Percentiles rank a stretch among this genome's conserved stretches.
These are phyloP conservation scores for Torymus tubicola DNA, from an alignment of 2,888 invertebrate species.

Conservation along the genomic window DNA sequence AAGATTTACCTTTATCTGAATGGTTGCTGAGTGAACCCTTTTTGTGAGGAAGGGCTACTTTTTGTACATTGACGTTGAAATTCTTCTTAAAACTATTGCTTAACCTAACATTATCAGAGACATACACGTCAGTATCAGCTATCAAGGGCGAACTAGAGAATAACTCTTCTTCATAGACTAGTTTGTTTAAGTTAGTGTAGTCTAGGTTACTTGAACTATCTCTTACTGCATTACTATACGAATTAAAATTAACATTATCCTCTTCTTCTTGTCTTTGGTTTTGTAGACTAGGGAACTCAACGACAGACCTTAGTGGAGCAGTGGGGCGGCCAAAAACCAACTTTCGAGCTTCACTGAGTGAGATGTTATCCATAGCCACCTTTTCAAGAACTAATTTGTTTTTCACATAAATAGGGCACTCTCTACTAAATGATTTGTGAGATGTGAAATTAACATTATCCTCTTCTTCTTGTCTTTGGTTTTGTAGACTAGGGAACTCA, in stretches of 20 bases:
- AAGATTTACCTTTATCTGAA: too few species aligned
- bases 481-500: not conserved
- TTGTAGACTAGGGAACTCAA: not conserved
- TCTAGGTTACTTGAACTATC: too few species aligned
- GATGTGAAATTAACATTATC: not conserved
- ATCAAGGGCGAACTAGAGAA: too few species aligned
- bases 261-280: not conserved
- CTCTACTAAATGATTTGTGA: not conserved
- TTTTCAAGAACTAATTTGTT: not conserved
- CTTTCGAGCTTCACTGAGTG: not conserved
- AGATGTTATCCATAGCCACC: not conserved
- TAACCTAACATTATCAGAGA: too few species aligned
- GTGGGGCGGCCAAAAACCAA: not conserved
- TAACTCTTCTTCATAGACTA: too few species aligned
- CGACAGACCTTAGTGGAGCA: not conserved
- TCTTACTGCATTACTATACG: not conserved
- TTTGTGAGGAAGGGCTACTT: too few species aligned
- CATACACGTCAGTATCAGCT: too few species aligned
- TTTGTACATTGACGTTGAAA: too few species aligned
- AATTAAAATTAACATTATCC: not conserved
- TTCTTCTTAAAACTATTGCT: too few species aligned
- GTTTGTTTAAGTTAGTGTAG: too few species aligned
- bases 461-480: not conserved
- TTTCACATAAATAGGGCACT: not conserved
- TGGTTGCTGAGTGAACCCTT: too few species aligned